Percentiles rank a stretch among this genome's conserved stretches.
These are phyloP conservation scores for Entomobrya multifasciata DNA, from an alignment of 2,888 invertebrate genomes.

Conservation along the genomic window DNA sequence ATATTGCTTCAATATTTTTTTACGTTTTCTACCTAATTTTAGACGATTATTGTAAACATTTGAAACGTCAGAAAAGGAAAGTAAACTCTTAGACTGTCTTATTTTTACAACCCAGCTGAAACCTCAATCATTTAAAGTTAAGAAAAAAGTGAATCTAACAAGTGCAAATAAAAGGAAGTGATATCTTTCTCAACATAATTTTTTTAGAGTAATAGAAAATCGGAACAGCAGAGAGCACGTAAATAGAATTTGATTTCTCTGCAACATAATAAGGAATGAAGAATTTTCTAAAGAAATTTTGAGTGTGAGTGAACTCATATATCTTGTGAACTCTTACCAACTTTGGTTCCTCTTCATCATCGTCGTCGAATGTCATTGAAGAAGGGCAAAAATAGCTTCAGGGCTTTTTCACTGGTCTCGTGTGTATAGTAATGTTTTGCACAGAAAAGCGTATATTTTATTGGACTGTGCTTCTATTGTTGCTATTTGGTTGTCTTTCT, in stretches of 20 bases:
- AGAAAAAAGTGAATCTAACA: too few relatives aligned
- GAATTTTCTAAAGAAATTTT: background rate
- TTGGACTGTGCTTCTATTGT: slow-evolving; percentile 29
- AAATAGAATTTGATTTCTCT: background rate
- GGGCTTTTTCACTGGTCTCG: slow-evolving; percentile 47
- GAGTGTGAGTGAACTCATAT: background rate
- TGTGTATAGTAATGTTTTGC: background rate
- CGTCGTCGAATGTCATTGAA: slow-evolving; percentile 73
- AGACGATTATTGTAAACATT: too few relatives aligned
- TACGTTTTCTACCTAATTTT: too few relatives aligned
- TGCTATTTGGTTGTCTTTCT: slow-evolving; percentile 6
- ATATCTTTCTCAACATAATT: too few relatives aligned
- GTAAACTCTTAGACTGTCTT: too few relatives aligned
- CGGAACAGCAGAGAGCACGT: too few relatives aligned
- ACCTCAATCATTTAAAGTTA: too few relatives aligned
- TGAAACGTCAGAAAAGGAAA: too few relatives aligned
- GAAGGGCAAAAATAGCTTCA: slow-evolving; percentile 61
- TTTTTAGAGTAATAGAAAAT: too few relatives aligned
- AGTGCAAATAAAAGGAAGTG: too few relatives aligned
- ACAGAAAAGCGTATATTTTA: slow-evolving; percentile 30
- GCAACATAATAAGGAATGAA: background rate
- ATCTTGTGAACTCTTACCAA: slow-evolving; percentile 60
- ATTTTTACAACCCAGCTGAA: too few relatives aligned
- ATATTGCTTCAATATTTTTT: too few relatives aligned
- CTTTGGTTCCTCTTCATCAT: slow-evolving; percentile 72